Base-by-base conservation (phyloP, 2,888 invertebrate species). In the Neria commutata region DNA sequence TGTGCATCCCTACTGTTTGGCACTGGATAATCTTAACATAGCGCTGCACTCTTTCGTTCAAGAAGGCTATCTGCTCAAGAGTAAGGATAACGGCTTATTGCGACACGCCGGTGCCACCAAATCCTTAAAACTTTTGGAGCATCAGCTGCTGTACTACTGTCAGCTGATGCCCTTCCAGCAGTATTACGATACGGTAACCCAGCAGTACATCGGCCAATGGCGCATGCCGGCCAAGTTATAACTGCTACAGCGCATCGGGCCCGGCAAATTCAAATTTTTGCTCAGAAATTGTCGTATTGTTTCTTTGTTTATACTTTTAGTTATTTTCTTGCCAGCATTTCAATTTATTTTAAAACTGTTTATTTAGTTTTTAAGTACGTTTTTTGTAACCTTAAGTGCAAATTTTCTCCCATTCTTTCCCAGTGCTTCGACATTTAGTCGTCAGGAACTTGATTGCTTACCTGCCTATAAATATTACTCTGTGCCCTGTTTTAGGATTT, bases 1-100 rank as follows among this genome's bases (percentile, higher is more conserved):
- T 54, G 83, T 85, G 11, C 91, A 91, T 82, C 91, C 91, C 0
- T 91, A 91, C 81, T 87, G 88, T 66, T 83, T 93, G 58, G 89
- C 90, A 40, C 83, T 92, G 65, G 92, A 92, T 65, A 84, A 85
- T 54, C 81, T 85, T 49, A 82, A 80, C 33, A 85, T 85, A 78
- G 87, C 87, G 64, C 73, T 89, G 49, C 82, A 81, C 46, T 86
- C 86, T 1, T 82, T 89, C 1, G 76, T 79, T 3, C 80, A 82
- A 26, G 77, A 79, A 14, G 75, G 72, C 1, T 78, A 73, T 65
- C 56, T 80, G 8, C 46, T 60, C 6, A 78, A 74, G 33, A 66
- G 65, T 4, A 78, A 76, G 10, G 71, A 72, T 2, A 69, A 68
- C 21, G 77, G 77, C 3, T 58, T 71, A 23, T 60, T 77, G 65